Evolutionary conservation across 2,797 vertebrate genomes (phyloP), one percentile per base, ranked within the genome.

Genomic region (Ctenopoma multispine): DNA sequence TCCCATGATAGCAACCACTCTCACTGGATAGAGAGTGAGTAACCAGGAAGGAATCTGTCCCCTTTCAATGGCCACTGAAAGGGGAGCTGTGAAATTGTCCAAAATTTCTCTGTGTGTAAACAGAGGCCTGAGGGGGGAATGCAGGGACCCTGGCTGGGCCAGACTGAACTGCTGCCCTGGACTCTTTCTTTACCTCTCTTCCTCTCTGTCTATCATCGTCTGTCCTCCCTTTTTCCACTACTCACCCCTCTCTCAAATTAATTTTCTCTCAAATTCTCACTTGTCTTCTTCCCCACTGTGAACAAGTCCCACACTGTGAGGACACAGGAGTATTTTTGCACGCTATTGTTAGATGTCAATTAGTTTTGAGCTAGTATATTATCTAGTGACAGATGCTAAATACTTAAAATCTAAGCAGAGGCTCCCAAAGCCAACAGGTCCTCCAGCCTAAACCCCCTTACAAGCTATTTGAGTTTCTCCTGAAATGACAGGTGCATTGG

Each of bases 11-110:
- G 81, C 89, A 86, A 90, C 86, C 81, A 62, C 84, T 90, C 80
- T 84, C 79, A 59, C 76, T 75, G 85, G 85, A 84, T 70, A 79
- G 83, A 90, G 90, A 87, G 90, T 91, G 92, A 93, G 93, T 93
- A 94, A 93, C 92, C 92, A 93, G 92, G 93, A 94, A 93, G 91
- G 93, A 95, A 95, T 94, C 93, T 84, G 90, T 90, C 86, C 89
- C 90, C 85, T 94, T 95, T 94, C 92, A 94, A 82, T 82, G 86
- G 82, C 74, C 64, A n/a, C 87, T 94, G 91, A 95, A 95, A 94
- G 77, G 90, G 77, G 87, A 90, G 90, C 91, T 94, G 93, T 94
- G 93, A 95, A 94, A 95, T 95, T 92, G 92, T 93, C 89, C 84
- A 77, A 95, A 94, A 93, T 90, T 87, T 93, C 87, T 89, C 85